Percentiles rank a stretch among this genome's conserved stretches.
These are phyloP conservation scores for Xiphorhynchus erythropygius DNA, from an alignment of 2,797 vertebrate species.

Conservation along the genomic window DNA sequence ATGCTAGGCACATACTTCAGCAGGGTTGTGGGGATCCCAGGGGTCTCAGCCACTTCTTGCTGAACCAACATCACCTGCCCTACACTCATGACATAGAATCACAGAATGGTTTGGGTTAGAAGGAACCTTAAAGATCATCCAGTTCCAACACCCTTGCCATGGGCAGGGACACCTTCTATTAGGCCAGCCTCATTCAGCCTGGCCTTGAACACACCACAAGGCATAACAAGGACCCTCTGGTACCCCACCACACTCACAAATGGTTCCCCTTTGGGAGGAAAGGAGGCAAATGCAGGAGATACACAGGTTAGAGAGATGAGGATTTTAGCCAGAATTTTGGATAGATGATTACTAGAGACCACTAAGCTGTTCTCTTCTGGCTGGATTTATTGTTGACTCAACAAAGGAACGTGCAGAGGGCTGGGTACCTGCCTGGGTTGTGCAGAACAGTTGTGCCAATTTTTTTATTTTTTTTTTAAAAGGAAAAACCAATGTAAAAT, in stretches of 20 bases:
- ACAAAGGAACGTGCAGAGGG: not conserved
- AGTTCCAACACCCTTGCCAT: not conserved
- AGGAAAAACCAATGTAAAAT: not conserved
- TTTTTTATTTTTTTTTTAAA: not conserved
- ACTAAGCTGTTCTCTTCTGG: constrained; percentile 2
- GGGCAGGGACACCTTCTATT: not conserved
- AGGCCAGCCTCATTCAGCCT: not conserved
- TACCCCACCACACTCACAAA: not conserved
- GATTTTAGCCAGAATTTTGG: not conserved
- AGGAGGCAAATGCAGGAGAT: not conserved
- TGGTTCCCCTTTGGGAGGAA: not conserved
- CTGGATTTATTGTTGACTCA: constrained; percentile 24
- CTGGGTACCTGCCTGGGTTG: constrained; percentile 12
- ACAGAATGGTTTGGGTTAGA: not conserved
- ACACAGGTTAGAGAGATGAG: not conserved
- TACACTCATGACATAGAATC: not conserved
- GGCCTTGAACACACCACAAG: not conserved
- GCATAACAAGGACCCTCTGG: not conserved
- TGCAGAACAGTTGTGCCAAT: not conserved
- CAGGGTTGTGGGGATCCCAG: not conserved
- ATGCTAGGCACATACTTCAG: not conserved
- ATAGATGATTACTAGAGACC: not conserved
- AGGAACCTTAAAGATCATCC: not conserved
- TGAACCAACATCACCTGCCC: not conserved
- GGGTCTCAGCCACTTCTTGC: not conserved